phyloP scores from a whole-genome alignment of 2,113 vertebrate genomes.

The Vicugna pacos region DNA sequence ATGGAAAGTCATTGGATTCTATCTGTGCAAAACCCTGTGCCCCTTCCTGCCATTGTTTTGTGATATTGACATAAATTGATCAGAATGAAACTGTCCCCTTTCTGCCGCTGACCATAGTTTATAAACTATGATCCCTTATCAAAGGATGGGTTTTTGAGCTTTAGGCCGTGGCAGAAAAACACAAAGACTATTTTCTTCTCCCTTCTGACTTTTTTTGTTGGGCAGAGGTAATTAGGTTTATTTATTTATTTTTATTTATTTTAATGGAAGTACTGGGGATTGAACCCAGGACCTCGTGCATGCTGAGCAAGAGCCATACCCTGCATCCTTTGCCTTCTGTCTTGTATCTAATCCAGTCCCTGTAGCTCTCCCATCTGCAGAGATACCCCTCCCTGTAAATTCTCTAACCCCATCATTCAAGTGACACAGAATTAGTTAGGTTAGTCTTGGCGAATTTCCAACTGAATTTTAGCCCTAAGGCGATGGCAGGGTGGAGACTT shows the following conservation, averaged over 20 bases:
- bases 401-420: neutral
- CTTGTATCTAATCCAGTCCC: neutral
- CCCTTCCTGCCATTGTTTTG: accelerated
- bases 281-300: no score
- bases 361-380: accelerated
- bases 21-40: neutral
- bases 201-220: no score
- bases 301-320: no score
- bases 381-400: no score
- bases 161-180: neutral
- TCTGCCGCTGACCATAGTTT: neutral
- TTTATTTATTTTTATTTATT: no score
- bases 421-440: neutral
- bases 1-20: neutral
- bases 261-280: no score
- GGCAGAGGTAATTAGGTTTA: no score
- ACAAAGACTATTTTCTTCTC: neutral
- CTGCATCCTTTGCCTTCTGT: neutral
- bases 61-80: accelerated
- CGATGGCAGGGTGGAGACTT: neutral
- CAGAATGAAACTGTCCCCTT: neutral
- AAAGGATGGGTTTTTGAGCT: neutral
- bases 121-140: neutral
- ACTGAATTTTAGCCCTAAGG: no score
- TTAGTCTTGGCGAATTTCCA: neutral